Percentiles rank a stretch among this genome's conserved stretches.
Evolutionary conservation across 1,140 invertebrate genomes (phyloP).

Genomic region (Chironomus tepperi): DNA sequence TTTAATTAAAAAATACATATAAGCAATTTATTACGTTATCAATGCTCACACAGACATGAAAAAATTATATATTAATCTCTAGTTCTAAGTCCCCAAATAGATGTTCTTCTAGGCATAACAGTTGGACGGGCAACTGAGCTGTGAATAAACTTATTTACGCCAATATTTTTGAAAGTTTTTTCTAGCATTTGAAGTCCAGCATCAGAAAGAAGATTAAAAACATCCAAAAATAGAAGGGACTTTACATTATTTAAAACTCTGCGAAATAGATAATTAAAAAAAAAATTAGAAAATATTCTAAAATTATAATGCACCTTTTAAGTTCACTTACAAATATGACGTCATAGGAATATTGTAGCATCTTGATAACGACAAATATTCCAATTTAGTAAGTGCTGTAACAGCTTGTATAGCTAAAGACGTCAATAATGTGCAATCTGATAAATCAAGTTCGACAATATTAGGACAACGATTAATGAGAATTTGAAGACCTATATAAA

Average conservation of each 20-base stretch:
- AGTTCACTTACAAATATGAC: conserved; percentile 48
- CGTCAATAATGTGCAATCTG: conserved; percentile 69
- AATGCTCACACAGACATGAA: too few relatives aligned
- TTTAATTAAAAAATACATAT: too few relatives aligned
- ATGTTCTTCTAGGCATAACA: conserved; percentile 71
- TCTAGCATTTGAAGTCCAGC: conserved; percentile 46
- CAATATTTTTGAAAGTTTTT: conserved; percentile 43
- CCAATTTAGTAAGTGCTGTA: conserved; percentile 55
- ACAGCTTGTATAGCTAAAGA: conserved; percentile 49
- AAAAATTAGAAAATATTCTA: neutral
- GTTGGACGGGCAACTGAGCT: conserved; percentile 78
- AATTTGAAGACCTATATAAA: conserved; percentile 53
- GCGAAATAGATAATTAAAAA: conserved; percentile 30
- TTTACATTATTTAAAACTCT: conserved; percentile 48
- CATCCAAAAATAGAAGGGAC: conserved; percentile 58
- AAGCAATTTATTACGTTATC: too few relatives aligned
- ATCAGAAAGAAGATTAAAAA: conserved; percentile 64
- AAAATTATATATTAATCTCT: conserved; percentile 51
- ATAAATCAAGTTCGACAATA: conserved; percentile 75
- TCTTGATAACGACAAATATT: conserved; percentile 73
- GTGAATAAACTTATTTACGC: conserved; percentile 48
- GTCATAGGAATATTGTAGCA: conserved; percentile 67
- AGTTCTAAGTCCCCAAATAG: conserved; percentile 79
- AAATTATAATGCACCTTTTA: neutral
- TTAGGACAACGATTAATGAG: conserved; percentile 57